phyloP scores from a whole-genome alignment of 1,140 invertebrate species.

The Rhagoletis pomonella region DNA sequence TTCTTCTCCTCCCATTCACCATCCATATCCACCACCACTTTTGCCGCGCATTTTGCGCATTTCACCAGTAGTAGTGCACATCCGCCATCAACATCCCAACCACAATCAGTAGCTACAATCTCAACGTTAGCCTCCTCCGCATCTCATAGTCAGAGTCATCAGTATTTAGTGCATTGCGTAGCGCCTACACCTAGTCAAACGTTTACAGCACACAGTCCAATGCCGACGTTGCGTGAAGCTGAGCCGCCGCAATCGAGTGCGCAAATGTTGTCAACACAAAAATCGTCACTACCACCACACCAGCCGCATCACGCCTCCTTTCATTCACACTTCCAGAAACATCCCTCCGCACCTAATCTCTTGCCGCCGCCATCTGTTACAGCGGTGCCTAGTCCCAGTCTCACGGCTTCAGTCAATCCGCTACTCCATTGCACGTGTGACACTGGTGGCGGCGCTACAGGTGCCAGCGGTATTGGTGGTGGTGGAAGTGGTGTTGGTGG shows the following conservation, averaged over 20 bases:
- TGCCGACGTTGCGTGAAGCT: conserved; percentile 71
- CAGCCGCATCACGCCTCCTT: conserved; percentile 59
- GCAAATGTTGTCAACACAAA: conserved; percentile 51
- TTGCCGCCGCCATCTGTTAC: conserved; percentile 66
- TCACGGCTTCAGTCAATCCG: conserved; percentile 71
- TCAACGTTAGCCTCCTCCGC: conserved; percentile 66
- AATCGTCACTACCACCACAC: conserved; percentile 51
- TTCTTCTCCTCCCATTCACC: conserved; percentile 58
- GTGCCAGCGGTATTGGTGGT: conserved; percentile 61
- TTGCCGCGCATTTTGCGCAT: conserved; percentile 54
- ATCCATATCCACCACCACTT: conserved; percentile 58
- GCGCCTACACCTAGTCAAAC: conserved; percentile 65
- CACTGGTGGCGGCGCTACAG: conserved; percentile 57
- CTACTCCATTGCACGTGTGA: conserved; percentile 72
- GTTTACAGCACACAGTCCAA: conserved; percentile 66
- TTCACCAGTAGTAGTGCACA: conserved; percentile 64
- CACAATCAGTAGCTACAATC: conserved; percentile 64
- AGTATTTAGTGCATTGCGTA: conserved; percentile 73
- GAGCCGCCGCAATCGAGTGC: conserved; percentile 60
- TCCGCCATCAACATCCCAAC: conserved; percentile 27
- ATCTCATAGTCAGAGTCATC: conserved; percentile 71
- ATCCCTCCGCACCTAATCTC: conserved; percentile 71
- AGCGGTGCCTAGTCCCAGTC: conserved; percentile 70
- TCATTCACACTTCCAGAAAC: conserved; percentile 72
- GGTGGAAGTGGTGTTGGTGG: conserved; percentile 63